Percentiles rank a stretch among this genome's conserved stretches.
Conservation (phyloP, 1,140 invertebrate species). For the Heterodera schachtii region DNA sequence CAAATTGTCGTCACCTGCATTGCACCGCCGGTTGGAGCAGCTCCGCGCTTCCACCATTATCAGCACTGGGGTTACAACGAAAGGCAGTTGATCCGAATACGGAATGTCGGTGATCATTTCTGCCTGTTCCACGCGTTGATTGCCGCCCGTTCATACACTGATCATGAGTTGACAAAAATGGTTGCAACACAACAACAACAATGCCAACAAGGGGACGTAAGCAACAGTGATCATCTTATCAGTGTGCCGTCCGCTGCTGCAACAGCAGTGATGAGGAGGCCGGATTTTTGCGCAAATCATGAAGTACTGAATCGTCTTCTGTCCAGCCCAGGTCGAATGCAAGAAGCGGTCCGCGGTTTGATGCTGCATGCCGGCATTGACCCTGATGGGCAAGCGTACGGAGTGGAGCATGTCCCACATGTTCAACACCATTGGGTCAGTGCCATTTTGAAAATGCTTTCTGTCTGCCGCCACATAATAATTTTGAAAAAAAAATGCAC, state of each 20-base stretch:
- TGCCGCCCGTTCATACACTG: not conserved
- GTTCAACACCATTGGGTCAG: not conserved
- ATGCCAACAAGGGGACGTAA: no score
- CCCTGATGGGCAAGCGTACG: not conserved
- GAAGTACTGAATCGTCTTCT: not conserved
- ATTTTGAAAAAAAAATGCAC: not conserved
- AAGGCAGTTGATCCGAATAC: not conserved
- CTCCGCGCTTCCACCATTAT: not conserved
- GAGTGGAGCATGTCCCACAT: not conserved
- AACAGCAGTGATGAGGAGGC: not conserved
- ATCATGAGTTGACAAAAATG: not conserved
- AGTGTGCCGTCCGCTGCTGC: not conserved
- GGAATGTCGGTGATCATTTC: not conserved
- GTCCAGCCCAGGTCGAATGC: not conserved
- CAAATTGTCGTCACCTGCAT: not conserved
- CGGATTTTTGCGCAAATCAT: not conserved
- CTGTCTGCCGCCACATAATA: no score
- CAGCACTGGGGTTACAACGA: not conserved
- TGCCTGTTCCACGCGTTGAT: conserved; percentile 6
- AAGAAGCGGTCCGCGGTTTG: not conserved
- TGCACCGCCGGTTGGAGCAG: not conserved
- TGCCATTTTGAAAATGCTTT: not conserved
- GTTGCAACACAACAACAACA: not conserved
- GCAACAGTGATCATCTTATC: not conserved
- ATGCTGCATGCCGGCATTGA: not conserved